A percentile compares a stretch with the other conserved stretches of the same genome.
Conservation (phyloP, 1,140 invertebrate genomes). For the Brachionus asplanchnoidis region DNA sequence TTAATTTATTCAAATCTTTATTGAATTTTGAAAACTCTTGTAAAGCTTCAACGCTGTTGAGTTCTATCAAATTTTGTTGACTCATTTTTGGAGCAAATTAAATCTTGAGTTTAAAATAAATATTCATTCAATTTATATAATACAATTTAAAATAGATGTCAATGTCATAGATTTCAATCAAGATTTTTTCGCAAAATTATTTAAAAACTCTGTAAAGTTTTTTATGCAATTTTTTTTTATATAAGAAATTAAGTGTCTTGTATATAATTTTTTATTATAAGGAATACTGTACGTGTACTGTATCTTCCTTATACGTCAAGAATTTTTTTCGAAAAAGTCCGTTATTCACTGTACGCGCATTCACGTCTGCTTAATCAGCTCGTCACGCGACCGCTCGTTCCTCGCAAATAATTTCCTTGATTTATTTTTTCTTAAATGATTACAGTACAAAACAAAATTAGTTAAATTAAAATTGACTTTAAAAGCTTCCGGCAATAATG, state of each 20-base stretch:
- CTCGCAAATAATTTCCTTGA: too few species aligned
- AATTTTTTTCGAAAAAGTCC: conserved; percentile 7
- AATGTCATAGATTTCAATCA: neutral
- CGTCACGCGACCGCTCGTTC: neutral
- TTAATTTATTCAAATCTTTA: neutral
- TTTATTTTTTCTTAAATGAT: too few species aligned
- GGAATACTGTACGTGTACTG: neutral
- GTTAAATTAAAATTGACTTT: too few species aligned
- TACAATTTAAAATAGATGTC: neutral
- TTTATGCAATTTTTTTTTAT: neutral
- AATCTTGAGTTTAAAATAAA: neutral
- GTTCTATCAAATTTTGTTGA: neutral
- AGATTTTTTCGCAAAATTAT: neutral
- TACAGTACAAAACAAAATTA: too few species aligned
- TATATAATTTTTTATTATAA: neutral
- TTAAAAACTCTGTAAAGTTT: neutral
- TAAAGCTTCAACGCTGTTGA: neutral
- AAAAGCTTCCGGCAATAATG: too few species aligned
- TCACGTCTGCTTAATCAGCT: neutral
- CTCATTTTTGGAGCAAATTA: neutral
- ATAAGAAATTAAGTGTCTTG: neutral
- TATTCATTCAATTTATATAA: neutral
- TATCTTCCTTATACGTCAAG: neutral
- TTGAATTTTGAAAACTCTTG: neutral
- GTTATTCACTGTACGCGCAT: neutral